A percentile compares a stretch with the other conserved stretches of the same genome.
These are phyloP conservation scores for Pagrus major DNA, from an alignment of 2,113 vertebrate species.

Conservation along the genomic window DNA sequence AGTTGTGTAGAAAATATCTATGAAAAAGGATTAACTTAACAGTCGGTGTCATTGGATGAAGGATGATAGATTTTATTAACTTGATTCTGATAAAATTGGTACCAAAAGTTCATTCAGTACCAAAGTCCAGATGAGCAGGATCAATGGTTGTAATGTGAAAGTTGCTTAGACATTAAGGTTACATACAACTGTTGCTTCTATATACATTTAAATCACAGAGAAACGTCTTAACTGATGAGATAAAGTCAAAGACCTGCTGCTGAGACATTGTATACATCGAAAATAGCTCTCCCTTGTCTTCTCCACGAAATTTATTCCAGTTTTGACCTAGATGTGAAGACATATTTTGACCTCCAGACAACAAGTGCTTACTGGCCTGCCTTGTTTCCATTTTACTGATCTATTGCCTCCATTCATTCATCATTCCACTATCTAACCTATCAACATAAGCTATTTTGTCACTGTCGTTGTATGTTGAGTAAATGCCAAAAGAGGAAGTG, in stretches of 20 bases:
- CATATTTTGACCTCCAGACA: not conserved
- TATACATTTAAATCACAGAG: not conserved
- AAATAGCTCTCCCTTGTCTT: not conserved
- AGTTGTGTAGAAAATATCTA: not conserved
- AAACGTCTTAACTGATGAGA: not conserved
- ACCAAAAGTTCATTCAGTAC: not conserved
- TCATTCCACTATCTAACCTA: not conserved
- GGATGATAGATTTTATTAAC: not conserved
- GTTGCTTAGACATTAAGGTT: not conserved
- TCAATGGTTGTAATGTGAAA: no score
- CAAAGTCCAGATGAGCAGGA: no score
- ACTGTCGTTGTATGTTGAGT: not conserved
- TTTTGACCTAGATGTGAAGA: not conserved
- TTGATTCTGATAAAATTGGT: not conserved
- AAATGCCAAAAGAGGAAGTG: not conserved
- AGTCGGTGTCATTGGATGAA: not conserved
- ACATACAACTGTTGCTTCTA: not conserved
- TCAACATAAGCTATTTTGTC: not conserved
- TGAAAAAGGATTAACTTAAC: not conserved
- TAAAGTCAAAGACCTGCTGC: not conserved
- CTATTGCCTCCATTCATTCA: not conserved
- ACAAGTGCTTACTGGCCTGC: no score
- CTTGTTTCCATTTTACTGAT: conserved; percentile 6
- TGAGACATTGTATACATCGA: not conserved
- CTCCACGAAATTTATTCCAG: not conserved